Evolutionary conservation across 2,113 vertebrate species (phyloP).

Genomic region (Campylorhamphus procurvoides): DNA sequence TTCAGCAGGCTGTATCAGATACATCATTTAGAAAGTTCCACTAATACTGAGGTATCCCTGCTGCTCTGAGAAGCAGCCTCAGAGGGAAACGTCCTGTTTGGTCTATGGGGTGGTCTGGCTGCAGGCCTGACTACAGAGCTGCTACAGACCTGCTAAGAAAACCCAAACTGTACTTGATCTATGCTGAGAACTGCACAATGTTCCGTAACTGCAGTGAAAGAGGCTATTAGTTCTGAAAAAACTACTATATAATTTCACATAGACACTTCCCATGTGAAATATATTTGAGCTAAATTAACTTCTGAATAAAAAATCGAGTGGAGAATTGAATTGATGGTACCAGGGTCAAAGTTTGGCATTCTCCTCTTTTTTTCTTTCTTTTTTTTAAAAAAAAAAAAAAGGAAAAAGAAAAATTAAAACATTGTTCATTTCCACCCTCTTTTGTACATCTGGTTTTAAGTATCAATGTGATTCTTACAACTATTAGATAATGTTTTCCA

Average conservation of each 20-base stretch:
- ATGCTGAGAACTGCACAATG: not conserved
- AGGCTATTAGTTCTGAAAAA: not conserved
- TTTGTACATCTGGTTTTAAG: not conserved
- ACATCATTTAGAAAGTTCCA: not conserved
- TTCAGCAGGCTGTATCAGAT: not conserved
- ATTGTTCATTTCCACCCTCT: not conserved
- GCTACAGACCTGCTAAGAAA: not conserved
- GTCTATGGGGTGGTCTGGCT: not conserved
- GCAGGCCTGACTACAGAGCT: not conserved
- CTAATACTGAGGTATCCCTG: not conserved
- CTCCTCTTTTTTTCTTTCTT: not conserved
- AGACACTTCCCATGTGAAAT: not conserved
- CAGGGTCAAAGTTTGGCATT: not conserved
- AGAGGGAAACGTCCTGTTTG: not conserved
- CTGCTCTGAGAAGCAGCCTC: not conserved
- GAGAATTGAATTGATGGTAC: not conserved
- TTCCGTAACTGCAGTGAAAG: not conserved
- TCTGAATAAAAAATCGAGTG: not conserved
- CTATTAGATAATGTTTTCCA: not conserved
- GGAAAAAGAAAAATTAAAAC: not conserved
- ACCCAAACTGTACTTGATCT: not conserved
- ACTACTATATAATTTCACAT: not conserved
- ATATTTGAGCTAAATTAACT: not conserved
- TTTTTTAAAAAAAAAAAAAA: not conserved
- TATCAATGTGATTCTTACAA: not conserved